A percentile compares a stretch with the other conserved stretches of the same genome.
These are phyloP conservation scores for Coelopa frigida DNA, from an alignment of 1,140 invertebrate genomes.

Conservation along the genomic window DNA sequence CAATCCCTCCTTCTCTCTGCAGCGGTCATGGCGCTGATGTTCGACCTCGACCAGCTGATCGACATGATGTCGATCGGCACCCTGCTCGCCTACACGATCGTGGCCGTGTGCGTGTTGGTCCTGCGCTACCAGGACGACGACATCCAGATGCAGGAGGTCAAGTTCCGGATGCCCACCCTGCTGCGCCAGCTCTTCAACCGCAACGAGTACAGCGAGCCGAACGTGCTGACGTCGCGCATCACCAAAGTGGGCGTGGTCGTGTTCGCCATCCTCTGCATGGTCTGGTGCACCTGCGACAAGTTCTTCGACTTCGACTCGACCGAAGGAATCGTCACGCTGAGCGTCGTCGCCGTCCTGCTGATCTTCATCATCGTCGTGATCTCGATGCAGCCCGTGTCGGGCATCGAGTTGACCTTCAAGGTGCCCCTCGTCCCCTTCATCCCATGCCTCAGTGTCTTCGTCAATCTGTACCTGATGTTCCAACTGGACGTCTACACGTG, in stretches of 20 bases:
- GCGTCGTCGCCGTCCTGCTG: constrained; percentile 26
- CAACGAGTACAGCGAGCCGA: constrained; percentile 52
- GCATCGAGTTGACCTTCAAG: constrained; percentile 49
- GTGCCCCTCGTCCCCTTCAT: constrained; percentile 80
- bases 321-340: constrained; percentile 22
- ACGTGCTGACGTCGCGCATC: constrained; percentile 50
- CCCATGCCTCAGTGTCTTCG: constrained; percentile 73
- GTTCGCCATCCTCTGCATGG: constrained; percentile 36
- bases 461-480: constrained; percentile 84
- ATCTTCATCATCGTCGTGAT: constrained; percentile 33
- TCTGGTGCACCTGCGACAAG: constrained; percentile 29
- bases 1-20: constrained; percentile 21
- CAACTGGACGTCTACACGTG: constrained; percentile 76
- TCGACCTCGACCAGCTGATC: constrained; percentile 81
- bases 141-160: constrained; percentile 41
- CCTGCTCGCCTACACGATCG: constrained; percentile 85
- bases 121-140: constrained; percentile 55
- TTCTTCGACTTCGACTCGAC: constrained; percentile 17
- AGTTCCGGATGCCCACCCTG: constrained; percentile 33
- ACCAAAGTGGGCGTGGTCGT: constrained; percentile 52
- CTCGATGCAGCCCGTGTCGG: constrained; percentile 32
- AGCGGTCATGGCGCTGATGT: constrained; percentile 80
- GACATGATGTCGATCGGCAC: constrained; percentile 98
- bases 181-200: constrained; percentile 50
- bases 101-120: constrained; percentile 82